Base-by-base conservation (phyloP, 2,888 invertebrate genomes). In the Panzeria rudis region DNA sequence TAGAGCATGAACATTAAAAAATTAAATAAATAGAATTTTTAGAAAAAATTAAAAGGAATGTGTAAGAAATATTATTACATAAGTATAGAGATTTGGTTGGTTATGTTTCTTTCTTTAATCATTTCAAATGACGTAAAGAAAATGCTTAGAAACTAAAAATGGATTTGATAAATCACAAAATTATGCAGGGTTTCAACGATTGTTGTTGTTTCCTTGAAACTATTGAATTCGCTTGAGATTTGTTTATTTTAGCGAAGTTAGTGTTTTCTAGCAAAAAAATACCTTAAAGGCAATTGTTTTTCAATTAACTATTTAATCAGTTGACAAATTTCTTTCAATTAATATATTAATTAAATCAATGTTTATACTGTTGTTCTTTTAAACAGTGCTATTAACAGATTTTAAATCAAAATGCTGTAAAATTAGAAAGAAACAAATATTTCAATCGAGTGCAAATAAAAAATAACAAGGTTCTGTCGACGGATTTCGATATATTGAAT, bases 21-120 rank as follows among this genome's bases (percentile, higher is more conserved):
- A 44, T 15, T 44, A 3, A 2, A 29, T 0, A 44, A 1, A 29
- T 1, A 44, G 3, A 35, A 61, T 38, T 25, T 17, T 59, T 17
- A 50, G n/a, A 32, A 29, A 56, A 8, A 4, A 20, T 29, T 29
- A 25, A 6, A 35, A 64, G 7, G 61, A 79, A 72, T 64, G 17
- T 79, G 35, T 35, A 72, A 29, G 47, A 79, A 41, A 69, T 54
- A 35, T 79, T 47, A 72, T 80, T 80, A 38, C 56, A 72, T 62
- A 71, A 61, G 38, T 15, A 41, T 15, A 62, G 23, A 11, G n/a
- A 20, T 50, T 62, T 66, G 25, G n/a, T n/a, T n/a, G n/a, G 29
- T 64, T 41, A 54, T 41, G 29, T 44, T 29, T 41, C 8, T 50
- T 50, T 62, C 13, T 50, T 50, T 73, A 17, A 23, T 15, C 11